Evolutionary conservation across 2,113 vertebrate genomes (phyloP).

Genomic region (Ramphastos sulfuratus): DNA sequence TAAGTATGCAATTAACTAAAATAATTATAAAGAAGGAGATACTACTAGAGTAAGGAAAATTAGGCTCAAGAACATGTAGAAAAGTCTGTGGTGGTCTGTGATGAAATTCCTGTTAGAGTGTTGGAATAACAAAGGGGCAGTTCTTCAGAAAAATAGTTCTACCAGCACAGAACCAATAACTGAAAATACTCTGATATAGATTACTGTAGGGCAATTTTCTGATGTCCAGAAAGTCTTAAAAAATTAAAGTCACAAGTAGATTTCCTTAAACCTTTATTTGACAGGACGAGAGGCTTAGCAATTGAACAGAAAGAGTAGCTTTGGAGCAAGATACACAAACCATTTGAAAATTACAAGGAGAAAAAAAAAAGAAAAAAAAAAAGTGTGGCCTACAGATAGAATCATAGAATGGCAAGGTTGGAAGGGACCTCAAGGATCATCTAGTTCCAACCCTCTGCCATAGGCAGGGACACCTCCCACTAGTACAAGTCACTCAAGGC

Average conservation of each 20-base stretch:
- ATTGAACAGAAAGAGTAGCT: neutral
- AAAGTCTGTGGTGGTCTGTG: neutral
- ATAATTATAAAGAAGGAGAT: neutral
- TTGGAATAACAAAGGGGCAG: neutral
- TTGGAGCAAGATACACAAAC: neutral
- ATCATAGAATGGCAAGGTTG: too few relatives aligned
- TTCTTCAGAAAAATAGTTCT: neutral
- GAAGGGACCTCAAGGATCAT: too few relatives aligned
- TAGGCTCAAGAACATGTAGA: neutral
- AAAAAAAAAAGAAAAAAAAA: neutral
- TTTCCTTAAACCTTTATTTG: neutral
- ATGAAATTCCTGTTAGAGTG: neutral
- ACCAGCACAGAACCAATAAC: neutral
- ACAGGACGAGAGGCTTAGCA: neutral
- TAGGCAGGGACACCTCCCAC: too few relatives aligned
- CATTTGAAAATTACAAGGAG: neutral
- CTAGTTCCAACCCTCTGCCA: too few relatives aligned
- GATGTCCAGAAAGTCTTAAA: neutral
- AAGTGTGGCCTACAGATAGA: neutral
- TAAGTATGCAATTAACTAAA: neutral
- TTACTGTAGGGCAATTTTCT: neutral
- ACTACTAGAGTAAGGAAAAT: neutral
- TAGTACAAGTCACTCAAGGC: too few relatives aligned
- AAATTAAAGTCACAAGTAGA: neutral
- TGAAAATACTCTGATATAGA: neutral